Conservation (phyloP, 2,888 invertebrate species). For the Imbricaverruca yamaguchii region DNA sequence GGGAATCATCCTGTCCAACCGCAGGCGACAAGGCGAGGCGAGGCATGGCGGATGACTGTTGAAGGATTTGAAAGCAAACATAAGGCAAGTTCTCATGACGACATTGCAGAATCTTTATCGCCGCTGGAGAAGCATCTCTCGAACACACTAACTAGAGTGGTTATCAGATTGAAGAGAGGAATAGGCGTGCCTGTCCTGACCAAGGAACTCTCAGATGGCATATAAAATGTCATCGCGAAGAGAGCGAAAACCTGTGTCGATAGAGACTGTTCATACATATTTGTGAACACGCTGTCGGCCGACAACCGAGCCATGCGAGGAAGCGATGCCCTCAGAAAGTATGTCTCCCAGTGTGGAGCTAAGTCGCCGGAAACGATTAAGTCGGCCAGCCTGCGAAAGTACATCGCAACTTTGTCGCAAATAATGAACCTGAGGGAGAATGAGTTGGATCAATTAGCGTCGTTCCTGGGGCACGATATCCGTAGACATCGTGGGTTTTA, state of each 20-base stretch:
- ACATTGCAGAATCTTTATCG: neutral
- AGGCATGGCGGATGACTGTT: neutral
- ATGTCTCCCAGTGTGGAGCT: neutral
- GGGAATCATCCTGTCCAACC: neutral
- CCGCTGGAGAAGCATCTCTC: neutral
- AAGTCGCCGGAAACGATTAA: neutral
- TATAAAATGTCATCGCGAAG: neutral
- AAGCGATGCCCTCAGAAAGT: neutral
- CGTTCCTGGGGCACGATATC: neutral
- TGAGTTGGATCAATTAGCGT: neutral
- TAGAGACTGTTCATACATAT: neutral
- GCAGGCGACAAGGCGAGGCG: neutral
- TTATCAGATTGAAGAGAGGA: neutral
- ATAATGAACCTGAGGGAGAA: neutral
- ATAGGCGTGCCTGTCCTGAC: neutral
- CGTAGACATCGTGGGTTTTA: neutral
- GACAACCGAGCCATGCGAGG: neutral
- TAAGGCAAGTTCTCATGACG: neutral
- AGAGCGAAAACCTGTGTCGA: neutral
- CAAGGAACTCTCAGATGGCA: neutral
- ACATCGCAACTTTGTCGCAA: neutral
- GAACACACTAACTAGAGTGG: neutral
- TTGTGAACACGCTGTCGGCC: neutral
- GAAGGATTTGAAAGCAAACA: neutral
- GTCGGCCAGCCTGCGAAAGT: neutral